Evolutionary conservation across 2,888 invertebrate species (phyloP).

Genomic region (Drosophila vallismaia): DNA sequence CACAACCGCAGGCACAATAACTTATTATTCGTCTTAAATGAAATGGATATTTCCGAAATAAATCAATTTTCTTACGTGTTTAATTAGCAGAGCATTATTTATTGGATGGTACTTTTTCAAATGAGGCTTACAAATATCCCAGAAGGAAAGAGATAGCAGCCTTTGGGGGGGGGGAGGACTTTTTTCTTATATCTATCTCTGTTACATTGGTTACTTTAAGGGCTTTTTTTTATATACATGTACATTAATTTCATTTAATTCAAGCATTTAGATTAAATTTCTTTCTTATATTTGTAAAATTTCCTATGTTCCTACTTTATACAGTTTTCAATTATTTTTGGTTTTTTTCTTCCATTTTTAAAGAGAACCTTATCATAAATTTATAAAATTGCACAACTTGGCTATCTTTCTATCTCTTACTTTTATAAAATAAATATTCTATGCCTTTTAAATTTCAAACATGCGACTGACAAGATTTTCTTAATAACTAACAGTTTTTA

Average conservation of each 20-base stretch:
- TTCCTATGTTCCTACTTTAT: background rate
- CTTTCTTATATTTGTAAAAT: background rate
- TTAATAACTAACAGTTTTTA: no score
- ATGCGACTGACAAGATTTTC: no score
- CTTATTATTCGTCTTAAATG: constrained; percentile 40
- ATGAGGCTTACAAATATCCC: background rate
- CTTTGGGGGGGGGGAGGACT: background rate
- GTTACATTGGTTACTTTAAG: background rate
- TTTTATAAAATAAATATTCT: no score
- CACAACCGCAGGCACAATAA: constrained; percentile 41
- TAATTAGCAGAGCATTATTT: background rate
- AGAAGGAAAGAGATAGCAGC: background rate
- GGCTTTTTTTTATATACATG: background rate
- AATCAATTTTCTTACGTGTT: constrained; percentile 44
- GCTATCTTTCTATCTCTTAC: background rate
- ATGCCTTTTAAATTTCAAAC: no score
- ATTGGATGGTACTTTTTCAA: background rate
- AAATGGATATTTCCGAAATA: constrained; percentile 30
- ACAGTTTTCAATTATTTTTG: background rate
- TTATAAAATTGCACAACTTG: background rate
- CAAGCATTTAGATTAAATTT: no score
- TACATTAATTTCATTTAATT: no score
- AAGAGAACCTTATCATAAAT: background rate
- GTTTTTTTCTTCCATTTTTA: background rate
- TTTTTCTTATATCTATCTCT: background rate